These are phyloP conservation scores for Leptodirus hochenwartii DNA, from an alignment of 2,888 invertebrate genomes.

Conservation along the genomic window DNA sequence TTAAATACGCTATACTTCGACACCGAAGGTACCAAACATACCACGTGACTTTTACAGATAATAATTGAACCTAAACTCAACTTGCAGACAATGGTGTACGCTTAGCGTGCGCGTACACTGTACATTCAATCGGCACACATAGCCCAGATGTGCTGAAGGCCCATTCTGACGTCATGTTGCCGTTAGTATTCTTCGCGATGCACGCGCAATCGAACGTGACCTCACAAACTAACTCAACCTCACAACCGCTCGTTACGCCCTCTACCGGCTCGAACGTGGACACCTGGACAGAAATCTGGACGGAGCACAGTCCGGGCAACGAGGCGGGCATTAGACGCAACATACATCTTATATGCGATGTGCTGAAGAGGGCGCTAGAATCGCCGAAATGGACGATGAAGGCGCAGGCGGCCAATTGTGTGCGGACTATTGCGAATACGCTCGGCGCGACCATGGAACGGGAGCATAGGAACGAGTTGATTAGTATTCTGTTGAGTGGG, in stretches of 20 bases:
- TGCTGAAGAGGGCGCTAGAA: conserved; percentile 50
- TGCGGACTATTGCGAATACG: conserved; percentile 59
- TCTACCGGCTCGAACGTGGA: conserved; percentile 47
- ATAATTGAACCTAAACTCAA: too few species aligned
- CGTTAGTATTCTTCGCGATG: conserved; percentile 80
- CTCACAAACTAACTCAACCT: too few species aligned
- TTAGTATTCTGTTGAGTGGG: conserved; percentile 45
- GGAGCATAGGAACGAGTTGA: conserved; percentile 41
- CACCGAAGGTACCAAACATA: conserved; percentile 33
- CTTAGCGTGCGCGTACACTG: conserved; percentile 51
- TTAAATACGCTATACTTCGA: conserved; percentile 47
- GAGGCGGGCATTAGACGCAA: conserved; percentile 69
- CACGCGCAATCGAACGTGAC: conserved; percentile 65
- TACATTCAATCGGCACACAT: conserved; percentile 66
- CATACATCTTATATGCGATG: conserved; percentile 47
- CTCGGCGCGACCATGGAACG: conserved; percentile 44
- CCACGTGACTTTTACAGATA: too few species aligned
- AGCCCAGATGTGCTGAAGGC: conserved; percentile 68
- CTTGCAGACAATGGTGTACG: conserved; percentile 57
- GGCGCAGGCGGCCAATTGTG: conserved; percentile 69
- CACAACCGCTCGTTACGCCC: too few species aligned
- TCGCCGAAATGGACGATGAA: conserved; percentile 81
- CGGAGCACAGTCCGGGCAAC: conserved; percentile 72
- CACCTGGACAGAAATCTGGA: conserved; percentile 78
- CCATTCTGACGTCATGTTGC: conserved; percentile 55